These are phyloP conservation scores for Drosophila pallidifrons DNA, from an alignment of 1,140 invertebrate genomes.

Conservation along the genomic window DNA sequence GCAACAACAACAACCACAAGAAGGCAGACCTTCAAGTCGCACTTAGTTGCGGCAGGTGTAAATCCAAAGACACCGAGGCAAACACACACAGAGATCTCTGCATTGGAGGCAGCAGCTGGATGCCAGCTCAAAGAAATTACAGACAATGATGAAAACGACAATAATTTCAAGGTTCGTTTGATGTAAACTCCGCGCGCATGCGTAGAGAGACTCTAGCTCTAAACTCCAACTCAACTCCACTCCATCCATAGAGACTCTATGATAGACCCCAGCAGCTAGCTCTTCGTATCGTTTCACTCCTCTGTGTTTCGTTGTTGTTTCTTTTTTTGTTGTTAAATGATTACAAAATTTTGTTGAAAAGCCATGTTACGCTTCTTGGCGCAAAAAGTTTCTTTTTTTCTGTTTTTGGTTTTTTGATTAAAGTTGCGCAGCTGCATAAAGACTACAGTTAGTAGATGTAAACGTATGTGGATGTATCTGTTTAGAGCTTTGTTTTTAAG, in stretches of 20 bases:
- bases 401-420: constrained; percentile 21
- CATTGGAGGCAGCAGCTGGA: constrained; percentile 40
- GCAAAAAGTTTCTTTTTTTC: constrained; percentile 75
- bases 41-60: constrained; percentile 65
- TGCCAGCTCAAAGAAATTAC: constrained; percentile 62
- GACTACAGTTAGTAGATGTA: constrained; percentile 53
- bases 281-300: constrained; percentile 65
- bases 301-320: constrained; percentile 36
- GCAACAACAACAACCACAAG: neutral
- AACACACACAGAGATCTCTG: neutral
- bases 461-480: constrained; percentile 27
- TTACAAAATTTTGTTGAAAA: constrained; percentile 84
- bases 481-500: constrained; percentile 36
- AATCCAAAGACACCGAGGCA: neutral
- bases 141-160: constrained; percentile 83
- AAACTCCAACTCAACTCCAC: too few relatives aligned
- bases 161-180: constrained; percentile 85
- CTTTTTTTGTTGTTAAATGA: constrained; percentile 72
- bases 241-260: constrained; percentile 1
- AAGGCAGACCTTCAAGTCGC: constrained; percentile 40
- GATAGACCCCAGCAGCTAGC: constrained; percentile 32
- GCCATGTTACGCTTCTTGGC: constrained; percentile 81
- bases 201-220: constrained; percentile 33
- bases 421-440: constrained; percentile 75
- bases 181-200: constrained; percentile 78